Base-by-base conservation (phyloP, 2,113 vertebrate genomes). In the Perognathus longimembris region DNA sequence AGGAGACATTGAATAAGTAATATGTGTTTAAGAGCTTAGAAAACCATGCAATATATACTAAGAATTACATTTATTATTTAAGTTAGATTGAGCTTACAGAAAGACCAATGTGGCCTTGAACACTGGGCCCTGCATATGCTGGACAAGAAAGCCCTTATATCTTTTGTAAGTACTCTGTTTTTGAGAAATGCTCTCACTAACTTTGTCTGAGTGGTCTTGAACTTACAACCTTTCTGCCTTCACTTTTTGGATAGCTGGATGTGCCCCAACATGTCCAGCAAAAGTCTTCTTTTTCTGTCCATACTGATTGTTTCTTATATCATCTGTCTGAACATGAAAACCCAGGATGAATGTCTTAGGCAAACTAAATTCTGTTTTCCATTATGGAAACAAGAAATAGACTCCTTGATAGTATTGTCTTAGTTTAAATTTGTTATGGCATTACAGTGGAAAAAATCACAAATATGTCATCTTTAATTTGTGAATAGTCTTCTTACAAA, bases 61-160 rank as follows among this genome's bases (percentile, higher is more conserved):
- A 70, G n/a, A n/a, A n/a, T n/a, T n/a, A n/a, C n/a, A n/a, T 78
- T 89, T 74, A 84, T 73, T 76, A 94, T 67, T 75, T 75, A 93
- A 86, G 36, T 20, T 14, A 84, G 20, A 83, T 18, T 75, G 7
- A 45, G 94, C 1, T 73, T 34, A 85, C 40, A 40, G 34, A 63
- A n/a, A 73, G 67, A 8, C 8, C 63, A 28, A 26, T 11, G 30
- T 30, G 22, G 22, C 21, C 20, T 61, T 61, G 22, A 61, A 61
- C 24, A 5, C 59, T 1, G 21, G 59, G 7, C 59, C 59, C 26
- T 26, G 24, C 4, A 61, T 7, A 24, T 61, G 22, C 22, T 61
- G 11, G 59, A 22, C 22, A 61, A 24, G 59, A 5, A 61, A 24
- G 20, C 59, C 59, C 59, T 26, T 61, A 61, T 61, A 26, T 24